A percentile compares a stretch with the other conserved stretches of the same genome.
phyloP scores from a whole-genome alignment of 2,113 vertebrate genomes.

The Proterorhinus semilunaris region DNA sequence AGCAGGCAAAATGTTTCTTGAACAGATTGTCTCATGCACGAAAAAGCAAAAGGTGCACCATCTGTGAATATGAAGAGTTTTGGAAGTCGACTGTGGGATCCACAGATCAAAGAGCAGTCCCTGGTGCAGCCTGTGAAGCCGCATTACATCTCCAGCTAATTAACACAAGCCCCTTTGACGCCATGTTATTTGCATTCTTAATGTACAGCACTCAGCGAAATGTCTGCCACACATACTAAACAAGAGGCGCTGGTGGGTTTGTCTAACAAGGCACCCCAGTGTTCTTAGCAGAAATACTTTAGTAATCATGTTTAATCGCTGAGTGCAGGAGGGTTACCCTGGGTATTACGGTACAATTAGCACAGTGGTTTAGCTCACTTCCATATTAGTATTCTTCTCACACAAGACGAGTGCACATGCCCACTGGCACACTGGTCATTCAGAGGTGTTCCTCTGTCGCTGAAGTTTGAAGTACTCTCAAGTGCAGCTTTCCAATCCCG shows the following conservation, averaged over 20 bases:
- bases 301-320: constrained; percentile 55
- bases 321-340: constrained; percentile 21
- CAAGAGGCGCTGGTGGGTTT: constrained; percentile 54
- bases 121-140: constrained; percentile 39
- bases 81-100: constrained; percentile 58
- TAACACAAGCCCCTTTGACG: constrained; percentile 59
- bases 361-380: constrained; percentile 1
- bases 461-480: constrained; percentile 33
- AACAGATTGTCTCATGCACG: constrained; percentile 17
- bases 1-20: neutral
- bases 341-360: constrained; percentile 25
- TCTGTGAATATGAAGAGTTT: constrained; percentile 41
- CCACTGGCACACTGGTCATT: constrained; percentile 13
- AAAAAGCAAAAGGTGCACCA: constrained; percentile 21
- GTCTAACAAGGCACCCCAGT: constrained; percentile 66
- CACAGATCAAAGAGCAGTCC: constrained; percentile 62
- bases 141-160: constrained; percentile 62
- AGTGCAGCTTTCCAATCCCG: constrained; percentile 30
- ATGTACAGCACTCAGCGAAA: constrained; percentile 51
- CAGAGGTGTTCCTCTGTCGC: neutral
- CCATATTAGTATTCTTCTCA: neutral
- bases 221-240: constrained; percentile 61
- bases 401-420: neutral
- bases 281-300: constrained; percentile 61
- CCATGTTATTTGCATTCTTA: constrained; percentile 64